phyloP scores from a whole-genome alignment of 1,140 invertebrate genomes.

The Caenorhabditis inopinata region DNA sequence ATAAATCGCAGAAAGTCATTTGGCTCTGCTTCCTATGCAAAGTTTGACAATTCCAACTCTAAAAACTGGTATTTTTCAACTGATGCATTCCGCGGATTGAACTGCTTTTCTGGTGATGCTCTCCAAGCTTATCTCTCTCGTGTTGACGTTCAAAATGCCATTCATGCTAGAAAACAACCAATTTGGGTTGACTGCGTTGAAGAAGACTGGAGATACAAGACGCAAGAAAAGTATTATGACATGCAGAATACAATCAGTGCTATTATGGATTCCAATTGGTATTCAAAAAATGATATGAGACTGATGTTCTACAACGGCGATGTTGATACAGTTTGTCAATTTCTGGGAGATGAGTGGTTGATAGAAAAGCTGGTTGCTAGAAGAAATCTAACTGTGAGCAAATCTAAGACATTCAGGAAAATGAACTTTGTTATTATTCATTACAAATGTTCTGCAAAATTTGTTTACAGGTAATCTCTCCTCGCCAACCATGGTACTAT shows the following conservation, averaged over 20 bases:
- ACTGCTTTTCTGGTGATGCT: constrained; percentile 56
- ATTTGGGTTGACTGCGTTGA: constrained; percentile 27
- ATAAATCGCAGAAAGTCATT: neutral
- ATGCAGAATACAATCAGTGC: constrained; percentile 68
- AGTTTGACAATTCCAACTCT: neutral
- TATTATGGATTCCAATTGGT: constrained; percentile 67
- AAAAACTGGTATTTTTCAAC: constrained; percentile 42
- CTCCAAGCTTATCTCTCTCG: constrained; percentile 64
- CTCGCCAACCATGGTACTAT: constrained; percentile 47
- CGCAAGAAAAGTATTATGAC: constrained; percentile 12
- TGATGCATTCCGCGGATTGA: constrained; percentile 41
- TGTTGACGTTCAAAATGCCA: constrained; percentile 62
- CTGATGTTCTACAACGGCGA: constrained; percentile 71
- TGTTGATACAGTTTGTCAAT: constrained; percentile 71
- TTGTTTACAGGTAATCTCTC: constrained; percentile 5
- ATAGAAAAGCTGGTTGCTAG: constrained; percentile 58
- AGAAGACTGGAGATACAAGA: constrained; percentile 1
- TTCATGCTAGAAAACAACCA: constrained; percentile 66
- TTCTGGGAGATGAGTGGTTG: constrained; percentile 71
- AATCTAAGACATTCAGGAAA: neutral
- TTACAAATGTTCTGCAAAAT: neutral
- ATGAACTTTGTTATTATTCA: neutral
- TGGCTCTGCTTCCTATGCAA: neutral
- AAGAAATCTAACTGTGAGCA: constrained; percentile 27
- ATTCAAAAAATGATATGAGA: constrained; percentile 59